Percentiles rank a stretch among this genome's conserved stretches.
Evolutionary conservation across 2,113 vertebrate species (phyloP).

Genomic region (Rafetus swinhoei): DNA sequence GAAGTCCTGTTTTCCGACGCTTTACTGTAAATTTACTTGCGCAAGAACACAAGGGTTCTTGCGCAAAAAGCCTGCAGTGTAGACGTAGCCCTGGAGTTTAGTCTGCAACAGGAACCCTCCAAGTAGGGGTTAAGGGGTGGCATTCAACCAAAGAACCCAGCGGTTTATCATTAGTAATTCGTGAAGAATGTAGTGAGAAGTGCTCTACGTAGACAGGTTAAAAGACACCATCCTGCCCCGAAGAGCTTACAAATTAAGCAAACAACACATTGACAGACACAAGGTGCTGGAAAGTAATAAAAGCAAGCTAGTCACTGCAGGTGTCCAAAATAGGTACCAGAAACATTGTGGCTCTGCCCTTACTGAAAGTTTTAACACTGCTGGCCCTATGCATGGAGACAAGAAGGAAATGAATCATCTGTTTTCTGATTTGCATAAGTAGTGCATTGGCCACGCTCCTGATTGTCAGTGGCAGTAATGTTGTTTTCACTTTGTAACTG

Average conservation of each 20-base stretch:
- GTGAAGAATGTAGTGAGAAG: accelerated
- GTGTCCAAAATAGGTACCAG: background rate
- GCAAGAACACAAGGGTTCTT: too few relatives aligned
- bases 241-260: background rate
- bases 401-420: background rate
- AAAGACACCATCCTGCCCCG: background rate
- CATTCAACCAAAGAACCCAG: accelerated
- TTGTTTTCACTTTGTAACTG: background rate
- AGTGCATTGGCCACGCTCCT: background rate
- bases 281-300: background rate
- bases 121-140: background rate
- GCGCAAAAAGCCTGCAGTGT: too few relatives aligned
- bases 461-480: background rate
- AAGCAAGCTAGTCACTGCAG: background rate
- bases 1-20: too few relatives aligned
- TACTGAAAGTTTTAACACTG: background rate
- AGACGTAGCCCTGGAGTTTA: too few relatives aligned
- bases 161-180: background rate
- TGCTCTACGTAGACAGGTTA: background rate
- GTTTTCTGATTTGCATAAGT: background rate
- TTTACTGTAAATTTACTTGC: too few relatives aligned
- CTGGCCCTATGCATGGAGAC: background rate
- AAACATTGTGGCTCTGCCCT: background rate
- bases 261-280: background rate
- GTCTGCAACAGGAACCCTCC: background rate